A percentile compares a stretch with the other conserved stretches of the same genome.
phyloP scores from a whole-genome alignment of 2,113 vertebrate genomes.

The Prochilodus magdalenae region DNA sequence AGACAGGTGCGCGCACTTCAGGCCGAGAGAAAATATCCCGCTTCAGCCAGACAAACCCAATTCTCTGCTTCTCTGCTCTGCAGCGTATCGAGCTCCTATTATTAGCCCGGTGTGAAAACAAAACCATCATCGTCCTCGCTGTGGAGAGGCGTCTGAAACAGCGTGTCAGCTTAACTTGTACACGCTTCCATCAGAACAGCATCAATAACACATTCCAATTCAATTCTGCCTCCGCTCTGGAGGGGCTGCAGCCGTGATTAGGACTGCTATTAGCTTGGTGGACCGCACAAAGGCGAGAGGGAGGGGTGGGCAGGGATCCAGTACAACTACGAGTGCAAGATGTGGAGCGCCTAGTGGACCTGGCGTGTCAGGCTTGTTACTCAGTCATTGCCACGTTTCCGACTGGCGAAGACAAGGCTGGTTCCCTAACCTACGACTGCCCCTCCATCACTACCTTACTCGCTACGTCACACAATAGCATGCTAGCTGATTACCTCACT shows the following conservation, averaged over 20 bases:
- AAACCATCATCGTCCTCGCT: not conserved
- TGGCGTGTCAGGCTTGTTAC: no score
- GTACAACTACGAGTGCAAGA: no score
- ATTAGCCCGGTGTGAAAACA: not conserved
- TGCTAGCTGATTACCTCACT: no score
- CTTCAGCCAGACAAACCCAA: not conserved
- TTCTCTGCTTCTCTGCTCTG: not conserved
- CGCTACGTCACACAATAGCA: no score
- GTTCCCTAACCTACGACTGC: no score
- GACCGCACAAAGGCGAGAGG: not conserved
- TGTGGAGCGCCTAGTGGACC: no score
- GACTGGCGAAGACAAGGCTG: no score
- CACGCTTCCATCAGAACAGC: constrained; percentile 1
- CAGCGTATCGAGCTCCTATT: constrained; percentile 1
- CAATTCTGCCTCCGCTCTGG: not conserved
- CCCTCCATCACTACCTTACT: no score
- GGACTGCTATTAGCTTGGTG: not conserved
- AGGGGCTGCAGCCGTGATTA: not conserved
- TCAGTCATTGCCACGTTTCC: no score
- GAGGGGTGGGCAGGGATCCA: no score
- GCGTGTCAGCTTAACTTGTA: not conserved
- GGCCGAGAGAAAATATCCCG: not conserved
- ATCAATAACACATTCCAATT: not conserved
- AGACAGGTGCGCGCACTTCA: not conserved
- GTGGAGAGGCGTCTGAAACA: not conserved